phyloP scores from a whole-genome alignment of 2,113 vertebrate genomes.

The Danionella cerebrum region DNA sequence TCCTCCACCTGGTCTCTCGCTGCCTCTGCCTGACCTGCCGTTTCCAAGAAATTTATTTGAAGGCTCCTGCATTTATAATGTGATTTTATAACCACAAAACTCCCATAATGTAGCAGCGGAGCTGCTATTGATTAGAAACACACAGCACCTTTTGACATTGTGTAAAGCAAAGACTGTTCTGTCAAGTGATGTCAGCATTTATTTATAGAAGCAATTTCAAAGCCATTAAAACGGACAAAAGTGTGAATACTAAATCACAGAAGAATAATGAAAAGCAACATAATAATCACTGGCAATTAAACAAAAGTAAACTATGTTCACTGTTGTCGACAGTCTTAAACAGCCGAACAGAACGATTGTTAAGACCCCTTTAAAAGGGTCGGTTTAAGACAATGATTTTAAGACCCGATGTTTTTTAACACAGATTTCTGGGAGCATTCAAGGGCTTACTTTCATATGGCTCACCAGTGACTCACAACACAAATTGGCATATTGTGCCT shows the following conservation, averaged over 20 bases:
- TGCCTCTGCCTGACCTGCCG: background rate
- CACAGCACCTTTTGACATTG: slow-evolving; percentile 8
- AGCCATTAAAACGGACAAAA: background rate
- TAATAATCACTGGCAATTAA: too few relatives aligned
- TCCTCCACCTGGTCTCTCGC: background rate
- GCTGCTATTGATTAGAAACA: background rate
- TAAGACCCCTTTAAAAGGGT: too few relatives aligned
- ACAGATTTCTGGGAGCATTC: too few relatives aligned
- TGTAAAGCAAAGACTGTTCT: background rate
- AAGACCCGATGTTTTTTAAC: too few relatives aligned
- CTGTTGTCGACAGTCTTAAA: too few relatives aligned
- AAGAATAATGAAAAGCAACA: too few relatives aligned
- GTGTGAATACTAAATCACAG: background rate
- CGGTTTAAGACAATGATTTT: too few relatives aligned
- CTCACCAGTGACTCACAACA: too few relatives aligned
- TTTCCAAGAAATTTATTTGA: slow-evolving; percentile 16
- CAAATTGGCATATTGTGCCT: too few relatives aligned
- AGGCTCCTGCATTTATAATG: background rate
- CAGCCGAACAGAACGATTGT: too few relatives aligned
- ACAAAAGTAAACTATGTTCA: too few relatives aligned
- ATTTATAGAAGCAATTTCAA: background rate
- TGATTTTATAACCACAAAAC: slow-evolving; percentile 4
- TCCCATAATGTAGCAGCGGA: slow-evolving; percentile 1
- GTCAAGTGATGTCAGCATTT: background rate
- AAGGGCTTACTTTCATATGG: too few relatives aligned